Base-by-base conservation (phyloP, 2,888 invertebrate genomes). In the Troides aeacus region DNA sequence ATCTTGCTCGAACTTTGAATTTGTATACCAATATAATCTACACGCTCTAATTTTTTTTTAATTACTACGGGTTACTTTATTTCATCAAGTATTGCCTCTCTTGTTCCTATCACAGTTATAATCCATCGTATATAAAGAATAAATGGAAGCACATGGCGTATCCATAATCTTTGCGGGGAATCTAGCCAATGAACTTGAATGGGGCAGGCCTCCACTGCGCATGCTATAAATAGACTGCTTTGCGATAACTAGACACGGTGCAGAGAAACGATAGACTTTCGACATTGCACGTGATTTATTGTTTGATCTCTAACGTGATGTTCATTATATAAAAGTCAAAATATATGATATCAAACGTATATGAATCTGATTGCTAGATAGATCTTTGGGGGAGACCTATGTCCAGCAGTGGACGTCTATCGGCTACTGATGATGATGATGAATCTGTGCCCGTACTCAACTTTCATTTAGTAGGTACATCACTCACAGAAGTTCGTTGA, bases 111-210 rank as follows among this genome's bases (percentile, higher is more conserved):
- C 59, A 64, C 1, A 30, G 39, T 42, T 59, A 36, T 62, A 42
- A 62, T 66, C 63, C n/a, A 42, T 46, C 58, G 23, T 5, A 61
- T 66, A 58, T 64, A 60, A 42, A 58, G 59, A 62, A 62, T 42
- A 57, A 68, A 68, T 66, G 60, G 57, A 56, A 61, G 69, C 67
- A 71, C 68, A 72, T 71, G 68, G 65, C 70, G 68, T 71, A 71
- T 73, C 64, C 71, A 72, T 67, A 72, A 78, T 81, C 86, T 83
- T 84, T 85, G 87, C 85, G 88, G 89, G 87, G 84, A 81, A 81
- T 83, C 78, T 86, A 86, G 84, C 81, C 84, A 84, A 86, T 88
- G 88, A 90, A 89, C 89, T 88, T 89, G 86, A 85, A 83, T 83
- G 78, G 72, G 78, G 75, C 76, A 79, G 87, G 86, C 89, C 90